phyloP scores from a whole-genome alignment of 1,140 invertebrate genomes.

The Galendromus occidentalis region DNA sequence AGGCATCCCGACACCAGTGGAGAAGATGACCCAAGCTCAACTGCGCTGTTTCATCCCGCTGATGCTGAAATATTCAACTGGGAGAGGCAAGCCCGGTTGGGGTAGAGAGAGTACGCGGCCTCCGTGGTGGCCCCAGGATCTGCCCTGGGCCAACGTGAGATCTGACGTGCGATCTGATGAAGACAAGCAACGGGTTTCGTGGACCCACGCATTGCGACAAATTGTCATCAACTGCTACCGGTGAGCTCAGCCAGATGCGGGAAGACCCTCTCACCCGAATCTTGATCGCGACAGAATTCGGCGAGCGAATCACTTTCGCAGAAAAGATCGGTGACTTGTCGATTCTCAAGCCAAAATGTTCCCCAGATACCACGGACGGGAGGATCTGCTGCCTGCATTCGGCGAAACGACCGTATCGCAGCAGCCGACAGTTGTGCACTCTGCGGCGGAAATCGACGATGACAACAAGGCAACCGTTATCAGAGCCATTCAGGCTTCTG shows the following conservation, averaged over 20 bases:
- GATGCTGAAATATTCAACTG: slow-evolving; percentile 93
- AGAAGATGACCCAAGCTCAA: slow-evolving; percentile 97
- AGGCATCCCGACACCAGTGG: slow-evolving; percentile 82
- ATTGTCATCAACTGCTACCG: slow-evolving; percentile 90
- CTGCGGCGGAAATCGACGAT: slow-evolving; percentile 8
- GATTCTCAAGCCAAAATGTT: too few relatives aligned
- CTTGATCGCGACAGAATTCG: too few relatives aligned
- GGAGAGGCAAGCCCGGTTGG: slow-evolving; percentile 90
- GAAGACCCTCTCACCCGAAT: too few relatives aligned
- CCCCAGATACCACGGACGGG: slow-evolving; percentile 82
- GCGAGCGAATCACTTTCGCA: too few relatives aligned
- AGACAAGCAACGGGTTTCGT: slow-evolving; percentile 92
- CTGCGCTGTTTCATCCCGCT: slow-evolving; percentile 85
- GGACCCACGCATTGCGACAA: slow-evolving; percentile 89
- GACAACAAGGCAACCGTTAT: slow-evolving; percentile 5
- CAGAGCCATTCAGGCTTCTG: not conserved
- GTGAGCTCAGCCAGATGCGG: not conserved
- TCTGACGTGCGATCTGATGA: slow-evolving; percentile 90
- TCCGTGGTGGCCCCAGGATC: slow-evolving; percentile 89
- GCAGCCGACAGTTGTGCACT: slow-evolving; percentile 9
- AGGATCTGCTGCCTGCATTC: slow-evolving; percentile 83
- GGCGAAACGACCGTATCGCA: slow-evolving; percentile 41
- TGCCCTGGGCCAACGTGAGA: slow-evolving; percentile 91
- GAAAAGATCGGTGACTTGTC: too few relatives aligned
- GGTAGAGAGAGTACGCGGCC: slow-evolving; percentile 81